phyloP scores from a whole-genome alignment of 2,113 vertebrate species.

The Herpetotheres cachinnans region DNA sequence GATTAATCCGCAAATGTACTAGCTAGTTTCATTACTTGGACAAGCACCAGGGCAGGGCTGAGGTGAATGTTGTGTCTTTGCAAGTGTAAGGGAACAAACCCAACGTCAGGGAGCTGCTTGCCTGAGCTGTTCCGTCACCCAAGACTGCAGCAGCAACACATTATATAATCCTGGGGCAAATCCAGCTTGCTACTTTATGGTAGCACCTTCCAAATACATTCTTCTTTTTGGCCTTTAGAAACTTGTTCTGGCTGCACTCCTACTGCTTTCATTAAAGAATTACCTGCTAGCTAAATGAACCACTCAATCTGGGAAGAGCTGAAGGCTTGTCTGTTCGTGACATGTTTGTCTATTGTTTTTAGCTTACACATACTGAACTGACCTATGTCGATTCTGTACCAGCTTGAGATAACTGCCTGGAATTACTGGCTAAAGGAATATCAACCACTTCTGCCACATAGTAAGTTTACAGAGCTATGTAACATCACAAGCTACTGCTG shows the following conservation, averaged over 20 bases:
- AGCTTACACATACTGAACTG: neutral
- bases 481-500: neutral
- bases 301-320: neutral
- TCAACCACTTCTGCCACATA: neutral
- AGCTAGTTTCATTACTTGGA: neutral
- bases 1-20: neutral
- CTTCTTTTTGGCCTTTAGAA: neutral
- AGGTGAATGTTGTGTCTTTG: neutral
- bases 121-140: neutral
- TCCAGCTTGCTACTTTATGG: neutral
- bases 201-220: slow-evolving; percentile 9
- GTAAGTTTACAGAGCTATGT: neutral
- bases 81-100: neutral
- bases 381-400: neutral
- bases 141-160: neutral
- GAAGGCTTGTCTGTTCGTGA: neutral
- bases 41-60: neutral
- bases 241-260: neutral
- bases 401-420: neutral
- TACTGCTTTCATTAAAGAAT: neutral
- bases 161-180: neutral
- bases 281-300: slow-evolving; percentile 2
- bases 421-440: neutral
- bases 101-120: neutral
- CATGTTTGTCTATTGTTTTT: neutral